Evolutionary conservation across 2,797 vertebrate species (phyloP).

Genomic region (Acipenser ruthenus): DNA sequence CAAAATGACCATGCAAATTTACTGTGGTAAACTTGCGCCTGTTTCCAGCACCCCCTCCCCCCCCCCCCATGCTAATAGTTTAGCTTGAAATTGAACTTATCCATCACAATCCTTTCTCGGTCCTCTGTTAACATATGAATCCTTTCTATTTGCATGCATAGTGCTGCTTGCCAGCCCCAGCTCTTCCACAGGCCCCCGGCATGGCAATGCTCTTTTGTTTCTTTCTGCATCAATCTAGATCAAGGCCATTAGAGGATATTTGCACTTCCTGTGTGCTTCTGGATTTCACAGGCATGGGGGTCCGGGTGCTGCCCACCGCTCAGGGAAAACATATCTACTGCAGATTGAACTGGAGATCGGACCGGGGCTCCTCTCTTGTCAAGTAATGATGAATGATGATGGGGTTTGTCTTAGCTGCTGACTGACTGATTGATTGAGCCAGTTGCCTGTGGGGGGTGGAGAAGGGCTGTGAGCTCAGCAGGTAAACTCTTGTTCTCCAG

Average conservation of each 20-base stretch:
- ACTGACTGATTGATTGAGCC: slow-evolving; percentile 52
- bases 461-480: no score
- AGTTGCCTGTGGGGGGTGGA: no score
- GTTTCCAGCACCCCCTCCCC: neutral
- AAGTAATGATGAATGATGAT: slow-evolving; percentile 33
- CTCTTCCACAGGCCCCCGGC: slow-evolving; percentile 47
- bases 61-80: slow-evolving; percentile 7
- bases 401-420: slow-evolving; percentile 51
- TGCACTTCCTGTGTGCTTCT: slow-evolving; percentile 69
- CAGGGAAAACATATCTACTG: slow-evolving; percentile 21
- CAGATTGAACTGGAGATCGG: slow-evolving; percentile 66
- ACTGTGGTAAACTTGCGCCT: neutral
- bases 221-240: slow-evolving; percentile 70
- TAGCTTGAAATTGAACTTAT: slow-evolving; percentile 54
- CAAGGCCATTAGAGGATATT: slow-evolving; percentile 73
- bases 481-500: no score
- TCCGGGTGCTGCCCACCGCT: slow-evolving; percentile 46
- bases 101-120: slow-evolving; percentile 62
- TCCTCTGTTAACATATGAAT: slow-evolving; percentile 70
- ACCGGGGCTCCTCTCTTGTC: slow-evolving; percentile 30
- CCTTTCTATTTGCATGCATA: slow-evolving; percentile 64
- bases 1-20: no score
- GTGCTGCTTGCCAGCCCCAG: slow-evolving; percentile 63
- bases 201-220: slow-evolving; percentile 54
- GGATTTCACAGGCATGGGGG: slow-evolving; percentile 67